These are phyloP conservation scores for Rhopalosiphum nymphaeae DNA, from an alignment of 2,888 invertebrate species.

Conservation along the genomic window DNA sequence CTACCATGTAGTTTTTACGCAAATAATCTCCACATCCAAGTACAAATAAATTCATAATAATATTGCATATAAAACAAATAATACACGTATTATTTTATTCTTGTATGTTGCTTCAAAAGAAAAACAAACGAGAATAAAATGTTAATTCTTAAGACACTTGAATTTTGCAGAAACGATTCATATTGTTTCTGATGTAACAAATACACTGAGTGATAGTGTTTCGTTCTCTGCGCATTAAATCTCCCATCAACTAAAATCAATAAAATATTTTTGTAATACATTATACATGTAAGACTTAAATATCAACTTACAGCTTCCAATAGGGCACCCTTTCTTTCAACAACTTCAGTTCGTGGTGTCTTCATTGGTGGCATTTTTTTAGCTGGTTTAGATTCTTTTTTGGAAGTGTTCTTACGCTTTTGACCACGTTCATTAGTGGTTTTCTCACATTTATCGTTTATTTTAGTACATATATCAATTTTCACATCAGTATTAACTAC, in stretches of 20 bases:
- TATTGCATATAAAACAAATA: neutral
- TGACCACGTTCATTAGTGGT: neutral
- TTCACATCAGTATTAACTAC: neutral
- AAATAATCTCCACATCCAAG: neutral
- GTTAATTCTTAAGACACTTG: conserved; percentile 31
- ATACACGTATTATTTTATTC: neutral
- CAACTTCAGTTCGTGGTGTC: conserved; percentile 55
- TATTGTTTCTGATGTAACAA: conserved; percentile 57
- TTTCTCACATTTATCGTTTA: neutral
- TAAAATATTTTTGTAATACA: conserved; percentile 13
- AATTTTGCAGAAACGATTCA: conserved; percentile 49
- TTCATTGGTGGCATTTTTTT: conserved; percentile 22
- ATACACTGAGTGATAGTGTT: conserved; percentile 62
- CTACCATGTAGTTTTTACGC: neutral
- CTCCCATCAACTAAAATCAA: conserved; percentile 56
- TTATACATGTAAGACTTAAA: neutral
- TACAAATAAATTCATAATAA: neutral
- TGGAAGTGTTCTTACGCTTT: conserved; percentile 45
- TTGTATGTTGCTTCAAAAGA: neutral
- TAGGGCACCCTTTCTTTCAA: conserved; percentile 56
- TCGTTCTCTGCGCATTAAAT: conserved; percentile 57
- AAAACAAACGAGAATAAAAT: neutral
- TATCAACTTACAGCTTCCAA: conserved; percentile 58
- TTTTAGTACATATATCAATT: neutral
- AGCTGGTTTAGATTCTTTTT: conserved; percentile 44